These are phyloP conservation scores for Xanthia togata DNA, from an alignment of 2,888 invertebrate species.

Conservation along the genomic window DNA sequence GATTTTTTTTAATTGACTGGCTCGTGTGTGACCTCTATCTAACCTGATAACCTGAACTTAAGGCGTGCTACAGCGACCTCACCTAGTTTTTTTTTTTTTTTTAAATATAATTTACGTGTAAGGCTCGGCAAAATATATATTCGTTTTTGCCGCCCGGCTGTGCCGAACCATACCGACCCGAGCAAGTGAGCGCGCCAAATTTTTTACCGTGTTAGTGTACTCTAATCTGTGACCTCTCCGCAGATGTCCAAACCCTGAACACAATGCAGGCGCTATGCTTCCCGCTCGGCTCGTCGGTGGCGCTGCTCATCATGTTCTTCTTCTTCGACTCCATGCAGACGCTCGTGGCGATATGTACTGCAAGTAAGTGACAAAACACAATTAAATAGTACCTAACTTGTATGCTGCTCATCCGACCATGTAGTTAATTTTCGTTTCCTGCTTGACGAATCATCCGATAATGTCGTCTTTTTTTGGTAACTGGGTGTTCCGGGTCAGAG, in stretches of 20 bases:
- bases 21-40: background rate
- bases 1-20: background rate
- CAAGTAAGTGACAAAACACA: slow-evolving; percentile 92
- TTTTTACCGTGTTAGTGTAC: background rate
- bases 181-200: background rate
- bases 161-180: background rate
- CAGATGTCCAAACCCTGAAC: slow-evolving; percentile 97
- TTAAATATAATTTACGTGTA: too few species aligned
- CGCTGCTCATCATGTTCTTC: slow-evolving; percentile 99
- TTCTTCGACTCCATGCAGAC: slow-evolving; percentile 99
- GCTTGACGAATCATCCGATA: slow-evolving; percentile 9
- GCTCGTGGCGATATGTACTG: slow-evolving; percentile 98
- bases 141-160: background rate
- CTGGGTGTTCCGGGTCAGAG: slow-evolving; percentile 31
- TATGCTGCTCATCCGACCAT: slow-evolving; percentile 18
- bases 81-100: too few species aligned
- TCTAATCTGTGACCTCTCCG: slow-evolving; percentile 25
- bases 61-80: background rate
- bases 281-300: slow-evolving; percentile 98
- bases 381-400: background rate
- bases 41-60: background rate
- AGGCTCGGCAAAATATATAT: background rate
- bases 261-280: slow-evolving; percentile 99
- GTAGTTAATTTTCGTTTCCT: slow-evolving; percentile 18
- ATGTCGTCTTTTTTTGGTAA: slow-evolving; percentile 10